Evolutionary conservation across 1,140 invertebrate species (phyloP), one percentile per base, ranked within the genome.

Genomic region (Yoshiicerus persimilis): DNA sequence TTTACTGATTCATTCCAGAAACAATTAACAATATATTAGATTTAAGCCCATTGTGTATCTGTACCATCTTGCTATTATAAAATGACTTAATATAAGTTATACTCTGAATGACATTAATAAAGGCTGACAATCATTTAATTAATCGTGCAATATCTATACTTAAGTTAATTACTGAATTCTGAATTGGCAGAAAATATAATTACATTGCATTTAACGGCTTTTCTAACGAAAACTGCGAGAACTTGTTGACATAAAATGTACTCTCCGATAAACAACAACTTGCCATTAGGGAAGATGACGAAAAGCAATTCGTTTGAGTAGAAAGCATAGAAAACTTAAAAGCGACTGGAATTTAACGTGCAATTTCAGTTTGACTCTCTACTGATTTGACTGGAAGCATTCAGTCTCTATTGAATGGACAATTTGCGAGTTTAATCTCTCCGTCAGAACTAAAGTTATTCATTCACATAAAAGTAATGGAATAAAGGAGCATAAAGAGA

Each of bases 371-470:
- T 10, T 30, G 11, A 11, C 2, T 66, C 23, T 66, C 23, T 11
- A 27, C 13, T 27, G 66, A 30, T 30, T 30, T 30, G 27, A 30
- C 25, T 70, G 30, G 66, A 66, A 30, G 23, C 64, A 32, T 70
- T 11, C 27, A 27, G 66, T 70, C 30, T 30, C 23, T 27, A 32
- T 32, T 70, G 25, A 70, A 70, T 70, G 66, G 66, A 70, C 77
- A 83, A 83, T 83, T 83, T 83, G 77, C 77, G 77, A 83, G 34
- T 83, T 38, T 83, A 83, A 83, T 83, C 77, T 83, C 34, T 39
- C 30, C 38, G 77, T 83, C 77, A 83, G 77, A 83, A 70, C 66
- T 70, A 70, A 70, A 83, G 77, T 83, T 38, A 83, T 83, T 83
- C 77, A 83, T 83, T 41, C 77, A 39, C 66, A 70, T 70, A 70